Base-by-base conservation (phyloP, 2,797 vertebrate species). In the Orestias chungarensis region DNA sequence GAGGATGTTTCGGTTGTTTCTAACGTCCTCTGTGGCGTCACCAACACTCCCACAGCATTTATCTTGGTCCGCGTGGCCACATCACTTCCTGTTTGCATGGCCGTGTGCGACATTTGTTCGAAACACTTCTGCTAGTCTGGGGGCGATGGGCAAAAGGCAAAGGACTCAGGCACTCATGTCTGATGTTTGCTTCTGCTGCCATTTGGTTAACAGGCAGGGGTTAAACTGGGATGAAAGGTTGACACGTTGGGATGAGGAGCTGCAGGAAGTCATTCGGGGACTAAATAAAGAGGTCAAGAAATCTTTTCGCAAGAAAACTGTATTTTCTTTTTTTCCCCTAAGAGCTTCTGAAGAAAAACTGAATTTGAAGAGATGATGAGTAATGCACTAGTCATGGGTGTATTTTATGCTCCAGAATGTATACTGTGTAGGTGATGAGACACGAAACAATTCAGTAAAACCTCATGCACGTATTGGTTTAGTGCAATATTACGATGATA, bases 41-140 rank as follows among this genome's bases (percentile, higher is more conserved):
- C 68, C 87, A 83, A 86, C 77, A 66, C 77, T 78, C 55, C 31
- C 6, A 44, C 72, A 74, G 71, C 61, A 0, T 54, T 82, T 92
- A 91, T 91, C 90, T 71, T 50, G 4, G 42, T 14, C 55, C 59
- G 70, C 44, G 75, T 33, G 73, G 82, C 80, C 84, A 90, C 85
- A 90, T 88, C 79, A 89, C 84, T 93, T 93, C 93, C 93, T 90
- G 76, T 78, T 84, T 71, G 66, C 65, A 75, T 54, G 52, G 2
- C 11, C 29, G 27, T 57, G 55, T 20, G 55, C 18, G 4, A 35
- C 27, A 59, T 59, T 11, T 23, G 17, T 31, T 18, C 55, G 15
- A 38, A n/a, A 61, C 57, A n/a, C 18, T 6, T 61, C 20, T 23
- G 33, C 20, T 4, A 33, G 54, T 57, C 29, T 57, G 29, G 20